Evolutionary conservation across 2,113 vertebrate species (phyloP), one percentile per base, ranked within the genome.

Genomic region (Herpailurus yagouaroundi): DNA sequence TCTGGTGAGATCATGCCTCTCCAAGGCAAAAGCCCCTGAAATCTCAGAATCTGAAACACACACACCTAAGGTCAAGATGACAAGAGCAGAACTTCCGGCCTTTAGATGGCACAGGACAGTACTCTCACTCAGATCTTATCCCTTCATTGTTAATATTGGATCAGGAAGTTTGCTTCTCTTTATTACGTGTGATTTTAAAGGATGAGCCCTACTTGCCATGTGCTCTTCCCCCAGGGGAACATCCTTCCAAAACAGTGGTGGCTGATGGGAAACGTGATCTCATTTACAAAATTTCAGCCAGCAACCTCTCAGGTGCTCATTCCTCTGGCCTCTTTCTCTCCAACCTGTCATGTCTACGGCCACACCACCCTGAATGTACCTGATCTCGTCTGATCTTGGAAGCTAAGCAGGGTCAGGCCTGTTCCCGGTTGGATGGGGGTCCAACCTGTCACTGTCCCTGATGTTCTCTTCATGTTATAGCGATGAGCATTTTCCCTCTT

Each of bases 401-500:
- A 45, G 45, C 45, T 45, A 45, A 45, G 45, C 45, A 45, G 8
- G 45, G 45, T 45, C 45, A 45, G 8, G 45, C 45, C 45, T 45
- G 45, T 45, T 45, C 45, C 45, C 7, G 1, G 45, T 45, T 45
- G 45, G 45, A 45, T 45, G 45, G 45, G 8, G 1, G 45, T 45
- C 45, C 45, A 45, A 45, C 45, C 66, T 9, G 4, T 31, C 14
- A 8, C 9, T 41, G 9, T 45, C 27, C n/a, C 11, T 50, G 5
- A 48, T 11, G 29, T 21, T 48, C 25, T 57, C 69, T 48, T 68
- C 68, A 83, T 0, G 7, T 25, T 13, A 31, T 0, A 82, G 76
- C 38, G 2, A 4, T 12, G 3, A 52, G 7, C 0, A 0, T 57
- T 41, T 66, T 50, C 55, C 5, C 3, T 29, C 31, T 4, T 27